A percentile compares a stretch with the other conserved stretches of the same genome.
Evolutionary conservation across 2,113 vertebrate species (phyloP).

Genomic region (Sus scrofa): DNA sequence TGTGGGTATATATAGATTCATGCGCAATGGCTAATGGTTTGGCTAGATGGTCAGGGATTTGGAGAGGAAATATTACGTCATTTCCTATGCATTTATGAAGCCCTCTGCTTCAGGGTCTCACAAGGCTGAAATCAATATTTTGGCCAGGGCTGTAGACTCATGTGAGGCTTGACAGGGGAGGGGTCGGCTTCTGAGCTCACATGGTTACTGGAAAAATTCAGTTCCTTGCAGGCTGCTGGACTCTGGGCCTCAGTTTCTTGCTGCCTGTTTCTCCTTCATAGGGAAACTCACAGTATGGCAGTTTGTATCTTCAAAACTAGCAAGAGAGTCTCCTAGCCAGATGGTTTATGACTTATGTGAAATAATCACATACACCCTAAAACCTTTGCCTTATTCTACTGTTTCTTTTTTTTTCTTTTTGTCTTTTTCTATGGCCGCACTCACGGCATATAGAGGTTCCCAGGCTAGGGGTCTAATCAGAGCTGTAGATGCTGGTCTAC

Average conservation of each 20-base stretch:
- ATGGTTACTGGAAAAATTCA: not conserved
- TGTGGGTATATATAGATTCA: not conserved
- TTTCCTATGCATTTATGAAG: too few relatives aligned
- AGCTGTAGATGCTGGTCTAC: too few relatives aligned
- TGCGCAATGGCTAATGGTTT: not conserved
- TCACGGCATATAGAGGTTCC: too few relatives aligned
- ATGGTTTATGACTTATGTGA: not conserved
- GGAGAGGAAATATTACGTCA: not conserved
- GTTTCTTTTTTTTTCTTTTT: too few relatives aligned
- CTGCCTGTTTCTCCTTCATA: not conserved
- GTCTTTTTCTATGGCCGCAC: too few relatives aligned
- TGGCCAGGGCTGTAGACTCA: not conserved
- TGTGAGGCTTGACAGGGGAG: not conserved
- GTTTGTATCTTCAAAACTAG: not conserved
- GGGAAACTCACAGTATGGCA: not conserved
- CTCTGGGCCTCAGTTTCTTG: not conserved
- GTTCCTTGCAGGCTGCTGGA: conserved; percentile 4
- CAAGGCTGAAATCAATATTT: not conserved
- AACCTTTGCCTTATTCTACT: not conserved
- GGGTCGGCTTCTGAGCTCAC: not conserved
- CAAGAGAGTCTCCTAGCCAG: not conserved
- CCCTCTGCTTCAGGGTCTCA: not conserved
- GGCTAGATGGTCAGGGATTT: not conserved
- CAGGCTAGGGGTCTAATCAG: too few relatives aligned
- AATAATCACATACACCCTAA: not conserved